Percentiles rank a stretch among this genome's conserved stretches.
Conservation (phyloP, 2,113 vertebrate genomes). For the Ornithorhynchus anatinus region DNA sequence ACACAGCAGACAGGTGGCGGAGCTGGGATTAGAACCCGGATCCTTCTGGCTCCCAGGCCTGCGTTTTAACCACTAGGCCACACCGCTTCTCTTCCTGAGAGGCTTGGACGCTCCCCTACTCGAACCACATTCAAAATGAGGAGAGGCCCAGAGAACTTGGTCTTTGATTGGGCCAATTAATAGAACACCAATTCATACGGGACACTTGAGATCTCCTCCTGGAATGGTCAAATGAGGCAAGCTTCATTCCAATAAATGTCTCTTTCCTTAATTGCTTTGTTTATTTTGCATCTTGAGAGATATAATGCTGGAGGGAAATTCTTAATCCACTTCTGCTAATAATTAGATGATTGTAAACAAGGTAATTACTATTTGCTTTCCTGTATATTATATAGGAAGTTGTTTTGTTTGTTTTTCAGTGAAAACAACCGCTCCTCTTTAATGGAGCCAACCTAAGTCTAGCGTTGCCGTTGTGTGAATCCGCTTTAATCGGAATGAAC, state of each 20-base stretch:
- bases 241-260: neutral
- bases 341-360: slow-evolving; percentile 44
- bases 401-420: too few relatives aligned
- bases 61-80: too few relatives aligned
- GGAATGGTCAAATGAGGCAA: neutral
- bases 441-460: too few relatives aligned
- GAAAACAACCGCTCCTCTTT: too few relatives aligned
- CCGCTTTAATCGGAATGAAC: too few relatives aligned
- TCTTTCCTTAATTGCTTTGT: slow-evolving; percentile 28
- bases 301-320: neutral
- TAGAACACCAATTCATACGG: slow-evolving; percentile 24
- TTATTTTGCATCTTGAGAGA: slow-evolving; percentile 37
- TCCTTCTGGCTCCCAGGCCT: too few relatives aligned
- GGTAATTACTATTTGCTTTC: slow-evolving; percentile 39
- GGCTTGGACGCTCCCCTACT: neutral
- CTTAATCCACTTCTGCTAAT: slow-evolving; percentile 43
- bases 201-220: slow-evolving; percentile 17
- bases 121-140: neutral
- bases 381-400: slow-evolving; percentile 17
- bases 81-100: neutral
- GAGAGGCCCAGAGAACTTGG: slow-evolving; percentile 13
- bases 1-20: too few relatives aligned
- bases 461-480: too few relatives aligned
- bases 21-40: too few relatives aligned
- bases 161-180: slow-evolving; percentile 19